These are phyloP conservation scores for Cylindroiulus punctatus DNA, from an alignment of 2,888 invertebrate species.

Conservation along the genomic window DNA sequence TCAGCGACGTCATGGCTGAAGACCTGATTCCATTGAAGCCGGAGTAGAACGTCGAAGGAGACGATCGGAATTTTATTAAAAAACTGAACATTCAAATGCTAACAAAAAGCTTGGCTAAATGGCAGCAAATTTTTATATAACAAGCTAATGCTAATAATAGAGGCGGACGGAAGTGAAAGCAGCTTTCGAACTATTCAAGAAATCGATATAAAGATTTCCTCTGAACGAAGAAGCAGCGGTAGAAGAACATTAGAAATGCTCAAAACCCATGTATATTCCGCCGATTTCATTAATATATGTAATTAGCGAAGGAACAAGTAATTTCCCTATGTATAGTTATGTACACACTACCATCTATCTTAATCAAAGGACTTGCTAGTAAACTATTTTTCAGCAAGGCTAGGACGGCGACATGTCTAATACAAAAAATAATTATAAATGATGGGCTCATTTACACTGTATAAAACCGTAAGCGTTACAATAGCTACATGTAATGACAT, in stretches of 20 bases:
- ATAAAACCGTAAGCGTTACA: background rate
- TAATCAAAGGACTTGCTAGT: background rate
- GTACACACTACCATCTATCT: conserved; percentile 26
- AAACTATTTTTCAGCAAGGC: conserved; percentile 4
- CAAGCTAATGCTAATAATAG: conserved; percentile 30
- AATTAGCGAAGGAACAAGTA: conserved; percentile 36
- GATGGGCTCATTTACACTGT: background rate
- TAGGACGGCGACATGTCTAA: background rate
- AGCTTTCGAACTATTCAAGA: background rate
- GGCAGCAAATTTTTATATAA: conserved; percentile 37
- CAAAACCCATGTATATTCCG: conserved; percentile 36
- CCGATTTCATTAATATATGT: background rate
- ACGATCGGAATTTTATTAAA: background rate
- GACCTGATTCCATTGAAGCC: conserved; percentile 83
- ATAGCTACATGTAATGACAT: background rate
- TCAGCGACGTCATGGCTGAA: conserved; percentile 94
- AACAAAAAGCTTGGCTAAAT: conserved; percentile 20
- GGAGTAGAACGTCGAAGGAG: conserved; percentile 53
- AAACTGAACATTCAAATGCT: background rate
- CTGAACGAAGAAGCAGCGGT: background rate
- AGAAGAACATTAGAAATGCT: conserved; percentile 24
- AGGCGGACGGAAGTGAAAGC: background rate
- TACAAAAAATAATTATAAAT: background rate
- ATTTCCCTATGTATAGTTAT: conserved; percentile 47
- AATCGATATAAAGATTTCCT: too few relatives aligned